Conservation (phyloP, 2,113 vertebrate species). For the Sterna hirundo region DNA sequence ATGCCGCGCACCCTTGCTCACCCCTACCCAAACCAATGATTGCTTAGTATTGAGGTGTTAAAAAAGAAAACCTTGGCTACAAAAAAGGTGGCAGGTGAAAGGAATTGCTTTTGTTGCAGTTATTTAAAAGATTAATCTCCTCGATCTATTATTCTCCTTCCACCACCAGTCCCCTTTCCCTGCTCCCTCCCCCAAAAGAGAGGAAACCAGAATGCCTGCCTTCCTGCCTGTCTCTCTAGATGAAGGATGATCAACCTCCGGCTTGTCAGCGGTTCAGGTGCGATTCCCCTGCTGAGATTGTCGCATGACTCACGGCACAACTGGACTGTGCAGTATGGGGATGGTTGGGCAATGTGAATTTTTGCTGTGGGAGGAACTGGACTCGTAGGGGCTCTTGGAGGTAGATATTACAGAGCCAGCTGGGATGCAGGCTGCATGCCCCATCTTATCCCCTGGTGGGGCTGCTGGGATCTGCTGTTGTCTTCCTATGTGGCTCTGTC, state of each 20-base stretch:
- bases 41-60: not conserved
- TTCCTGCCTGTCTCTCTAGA: not conserved
- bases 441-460: rapidly evolving
- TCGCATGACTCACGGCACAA: not conserved
- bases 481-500: not conserved
- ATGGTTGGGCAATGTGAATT: not conserved
- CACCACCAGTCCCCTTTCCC: not conserved
- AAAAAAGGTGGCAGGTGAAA: not conserved
- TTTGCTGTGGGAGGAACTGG: not conserved
- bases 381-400: not conserved
- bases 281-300: not conserved
- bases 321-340: not conserved
- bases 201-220: not conserved
- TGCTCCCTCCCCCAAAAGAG: not conserved
- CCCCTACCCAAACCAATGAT: not conserved
- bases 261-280: not conserved
- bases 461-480: not conserved
- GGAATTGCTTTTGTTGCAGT: not conserved
- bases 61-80: not conserved
- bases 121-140: not conserved
- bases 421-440: not conserved
- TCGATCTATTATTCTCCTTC: not conserved
- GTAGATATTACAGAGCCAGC: not conserved
- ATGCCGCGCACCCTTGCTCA: rapidly evolving
- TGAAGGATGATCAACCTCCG: not conserved